Conservation (phyloP, 2,113 vertebrate species). For the Oxyruncus cristatus region DNA sequence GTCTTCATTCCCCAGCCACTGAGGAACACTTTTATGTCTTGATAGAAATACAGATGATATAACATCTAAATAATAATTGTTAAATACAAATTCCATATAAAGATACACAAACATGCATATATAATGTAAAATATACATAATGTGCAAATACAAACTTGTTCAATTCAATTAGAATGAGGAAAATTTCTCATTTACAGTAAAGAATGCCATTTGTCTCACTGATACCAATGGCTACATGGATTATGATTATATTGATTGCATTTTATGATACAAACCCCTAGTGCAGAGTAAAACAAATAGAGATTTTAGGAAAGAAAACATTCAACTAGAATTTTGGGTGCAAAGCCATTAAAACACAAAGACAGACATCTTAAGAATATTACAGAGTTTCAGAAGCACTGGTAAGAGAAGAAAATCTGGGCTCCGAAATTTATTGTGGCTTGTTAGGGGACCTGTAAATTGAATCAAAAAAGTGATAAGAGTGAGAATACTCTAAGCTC, state of each 20-base stretch:
- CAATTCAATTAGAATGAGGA: neutral
- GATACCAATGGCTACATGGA: neutral
- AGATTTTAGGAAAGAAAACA: neutral
- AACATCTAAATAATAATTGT: neutral
- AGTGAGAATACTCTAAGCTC: neutral
- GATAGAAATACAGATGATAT: neutral
- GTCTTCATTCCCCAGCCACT: fast-evolving
- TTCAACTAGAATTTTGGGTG: neutral
- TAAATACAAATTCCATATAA: neutral
- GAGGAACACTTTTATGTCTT: neutral
- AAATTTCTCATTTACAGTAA: neutral
- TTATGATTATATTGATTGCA: neutral
- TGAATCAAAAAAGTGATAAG: neutral
- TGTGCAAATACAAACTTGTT: neutral
- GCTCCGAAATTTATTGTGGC: neutral
- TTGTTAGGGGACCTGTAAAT: neutral
- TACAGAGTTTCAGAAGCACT: neutral
- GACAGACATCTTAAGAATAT: neutral
- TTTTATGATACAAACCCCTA: neutral
- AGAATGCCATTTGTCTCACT: neutral
- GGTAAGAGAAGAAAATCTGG: neutral
- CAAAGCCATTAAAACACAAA: neutral
- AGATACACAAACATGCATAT: neutral
- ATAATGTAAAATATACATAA: neutral
- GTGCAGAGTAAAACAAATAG: neutral